Evolutionary conservation across 2,797 vertebrate species (phyloP).

Genomic region (Pangasius macronema): DNA sequence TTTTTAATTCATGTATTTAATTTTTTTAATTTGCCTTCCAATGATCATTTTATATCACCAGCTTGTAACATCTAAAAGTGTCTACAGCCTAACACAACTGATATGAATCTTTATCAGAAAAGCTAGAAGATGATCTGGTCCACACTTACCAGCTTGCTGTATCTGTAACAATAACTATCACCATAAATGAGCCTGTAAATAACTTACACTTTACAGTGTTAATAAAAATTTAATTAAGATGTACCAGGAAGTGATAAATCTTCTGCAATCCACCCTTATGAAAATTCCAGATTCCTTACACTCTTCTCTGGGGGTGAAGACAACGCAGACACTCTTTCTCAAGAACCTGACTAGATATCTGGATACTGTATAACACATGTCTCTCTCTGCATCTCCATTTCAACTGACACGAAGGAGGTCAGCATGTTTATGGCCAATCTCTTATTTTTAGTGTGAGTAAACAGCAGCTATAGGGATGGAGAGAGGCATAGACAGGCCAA

Average conservation of each 20-base stretch:
- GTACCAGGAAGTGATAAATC: slow-evolving; percentile 61
- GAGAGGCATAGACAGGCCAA: slow-evolving; percentile 46
- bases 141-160: not conserved
- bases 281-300: slow-evolving; percentile 23
- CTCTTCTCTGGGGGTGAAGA: slow-evolving; percentile 54
- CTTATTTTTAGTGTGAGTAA: slow-evolving; percentile 74
- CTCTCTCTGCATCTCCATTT: slow-evolving; percentile 65
- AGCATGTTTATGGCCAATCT: slow-evolving; percentile 62
- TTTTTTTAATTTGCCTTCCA: not conserved
- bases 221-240: slow-evolving; percentile 66
- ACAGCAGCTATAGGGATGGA: slow-evolving; percentile 52
- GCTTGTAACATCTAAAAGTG: not conserved
- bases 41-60: not conserved
- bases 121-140: not conserved
- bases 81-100: not conserved
- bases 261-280: slow-evolving; percentile 15
- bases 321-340: slow-evolving; percentile 63
- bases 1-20: not conserved
- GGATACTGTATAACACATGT: slow-evolving; percentile 67
- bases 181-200: slow-evolving; percentile 9
- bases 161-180: not conserved
- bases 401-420: slow-evolving; percentile 61
- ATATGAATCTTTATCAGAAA: not conserved
- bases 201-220: slow-evolving; percentile 33
- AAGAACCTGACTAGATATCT: slow-evolving; percentile 69